Base-by-base conservation (phyloP, 23 tunicate species). In the Trididemnum clinides region DNA sequence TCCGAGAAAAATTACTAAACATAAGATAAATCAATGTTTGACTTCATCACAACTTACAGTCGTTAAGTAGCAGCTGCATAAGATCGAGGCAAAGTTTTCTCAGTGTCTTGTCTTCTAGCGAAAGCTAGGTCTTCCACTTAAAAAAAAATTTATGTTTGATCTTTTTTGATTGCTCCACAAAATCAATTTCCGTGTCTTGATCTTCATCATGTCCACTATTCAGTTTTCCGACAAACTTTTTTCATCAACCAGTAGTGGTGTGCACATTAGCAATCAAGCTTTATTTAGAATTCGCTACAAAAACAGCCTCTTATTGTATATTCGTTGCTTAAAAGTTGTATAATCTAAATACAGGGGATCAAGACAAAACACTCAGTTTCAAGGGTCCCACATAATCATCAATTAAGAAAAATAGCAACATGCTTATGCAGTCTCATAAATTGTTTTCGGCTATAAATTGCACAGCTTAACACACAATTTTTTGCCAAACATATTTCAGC, bases 181-280 rank as follows among this genome's bases (percentile, higher is more conserved):
- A 62, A 62, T 26, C n/a, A 23, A 62, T 62, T 62, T 62, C 70
- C 15, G n/a, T 10, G 70, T 62, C 70, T 18, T 62, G 25, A 62
- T 62, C 70, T 62, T 62, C 70, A 62, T 62, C 25, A 5, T 5
- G 70, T 22, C 70, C 70, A 62, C 70, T 62, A 22, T 10, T 21
- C 70, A 62, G 27, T 21, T 62, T 62, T 62, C 28, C 70, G 6
- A 62, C 25, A 62, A 62, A 62, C 70, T 62, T 62, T 22, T 62
- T 62, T 5, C 70, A 18, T 22, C 25, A 10, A 5, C 70, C 70
- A 62, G 70, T 26, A 12, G 70, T 26, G n/a, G 70, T 62, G 25
- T 62, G 70, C 28, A 62, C 70, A 62, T 62, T 62, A 22, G 70
- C 70, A 62, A 62, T 62, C n/a, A n/a, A n/a, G n/a, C n/a, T n/a